Evolutionary conservation across 2,888 invertebrate species (phyloP).

Genomic region (Panopea generosa): DNA sequence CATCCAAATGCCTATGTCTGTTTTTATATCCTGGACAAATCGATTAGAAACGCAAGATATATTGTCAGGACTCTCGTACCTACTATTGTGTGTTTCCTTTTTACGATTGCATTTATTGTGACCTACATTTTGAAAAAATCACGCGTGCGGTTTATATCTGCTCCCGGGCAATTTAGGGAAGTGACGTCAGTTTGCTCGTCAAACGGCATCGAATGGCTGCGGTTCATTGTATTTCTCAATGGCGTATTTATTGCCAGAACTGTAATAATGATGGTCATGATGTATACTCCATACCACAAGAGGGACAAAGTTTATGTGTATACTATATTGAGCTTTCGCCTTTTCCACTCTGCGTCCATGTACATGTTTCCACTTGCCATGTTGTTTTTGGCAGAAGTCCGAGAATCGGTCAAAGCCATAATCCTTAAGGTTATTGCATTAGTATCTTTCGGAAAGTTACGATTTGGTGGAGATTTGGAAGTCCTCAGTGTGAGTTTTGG

Average conservation of each 20-base stretch:
- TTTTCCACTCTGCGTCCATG: conserved; percentile 33
- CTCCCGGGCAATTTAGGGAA: conserved; percentile 26
- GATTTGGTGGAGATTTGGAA: conserved; percentile 28
- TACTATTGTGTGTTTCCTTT: conserved; percentile 20
- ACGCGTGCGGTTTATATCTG: conserved; percentile 7
- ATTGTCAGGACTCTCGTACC: conserved; percentile 25
- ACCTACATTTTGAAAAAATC: conserved; percentile 24
- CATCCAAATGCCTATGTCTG: conserved; percentile 12
- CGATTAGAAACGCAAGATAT: conserved; percentile 7
- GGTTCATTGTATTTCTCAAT: conserved; percentile 25
- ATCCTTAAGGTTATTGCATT: too few relatives aligned
- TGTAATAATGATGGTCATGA: conserved; percentile 5
- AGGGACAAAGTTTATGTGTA: not conserved
- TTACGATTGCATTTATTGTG: conserved; percentile 6
- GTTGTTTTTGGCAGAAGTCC: conserved; percentile 41
- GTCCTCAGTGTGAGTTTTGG: conserved; percentile 35
- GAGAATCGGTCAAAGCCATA: conserved; percentile 20
- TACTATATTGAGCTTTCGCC: conserved; percentile 2
- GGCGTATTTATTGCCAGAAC: conserved; percentile 18
- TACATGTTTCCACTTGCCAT: conserved; percentile 34
- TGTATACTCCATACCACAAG: not conserved
- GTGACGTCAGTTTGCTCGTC: conserved; percentile 14
- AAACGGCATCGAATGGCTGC: conserved; percentile 27
- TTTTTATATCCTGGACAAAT: conserved; percentile 11
- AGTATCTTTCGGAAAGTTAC: conserved; percentile 12